These are phyloP conservation scores for Cataglyphis hispanica DNA, from an alignment of 1,140 invertebrate species.

Conservation along the genomic window DNA sequence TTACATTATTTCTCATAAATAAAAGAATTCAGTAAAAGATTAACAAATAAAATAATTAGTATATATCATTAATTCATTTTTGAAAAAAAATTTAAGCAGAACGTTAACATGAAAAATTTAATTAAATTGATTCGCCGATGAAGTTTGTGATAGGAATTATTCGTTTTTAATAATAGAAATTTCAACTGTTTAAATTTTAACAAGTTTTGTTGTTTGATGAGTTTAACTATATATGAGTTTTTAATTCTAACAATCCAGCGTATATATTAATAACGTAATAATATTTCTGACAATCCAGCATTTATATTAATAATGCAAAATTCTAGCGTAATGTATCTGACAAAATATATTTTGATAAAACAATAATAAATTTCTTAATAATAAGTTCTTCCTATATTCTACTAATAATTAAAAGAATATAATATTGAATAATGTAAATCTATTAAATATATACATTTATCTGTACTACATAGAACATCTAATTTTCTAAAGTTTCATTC, in stretches of 20 bases:
- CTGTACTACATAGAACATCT: not conserved
- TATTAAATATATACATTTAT: not conserved
- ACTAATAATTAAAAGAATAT: not conserved
- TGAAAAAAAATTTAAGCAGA: not conserved
- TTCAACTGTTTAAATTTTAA: not conserved
- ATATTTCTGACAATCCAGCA: no score
- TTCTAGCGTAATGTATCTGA: not conserved
- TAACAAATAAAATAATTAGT: not conserved
- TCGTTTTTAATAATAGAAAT: not conserved
- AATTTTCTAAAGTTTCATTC: not conserved
- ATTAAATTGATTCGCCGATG: not conserved
- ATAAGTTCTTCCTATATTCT: not conserved
- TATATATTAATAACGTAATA: no score
- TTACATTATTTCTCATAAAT: not conserved
- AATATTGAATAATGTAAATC: not conserved
- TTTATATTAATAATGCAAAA: not conserved
- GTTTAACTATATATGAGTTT: not conserved
- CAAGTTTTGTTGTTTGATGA: not conserved
- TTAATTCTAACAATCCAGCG: not conserved
- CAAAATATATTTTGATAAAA: not conserved
- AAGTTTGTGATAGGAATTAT: not conserved
- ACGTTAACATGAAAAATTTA: not conserved
- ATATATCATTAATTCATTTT: not conserved
- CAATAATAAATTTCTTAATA: conserved; percentile 7
- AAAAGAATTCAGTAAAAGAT: not conserved